A percentile compares a stretch with the other conserved stretches of the same genome.
Conservation (phyloP, 2,113 vertebrate species). For the Macquaria ambigua region DNA sequence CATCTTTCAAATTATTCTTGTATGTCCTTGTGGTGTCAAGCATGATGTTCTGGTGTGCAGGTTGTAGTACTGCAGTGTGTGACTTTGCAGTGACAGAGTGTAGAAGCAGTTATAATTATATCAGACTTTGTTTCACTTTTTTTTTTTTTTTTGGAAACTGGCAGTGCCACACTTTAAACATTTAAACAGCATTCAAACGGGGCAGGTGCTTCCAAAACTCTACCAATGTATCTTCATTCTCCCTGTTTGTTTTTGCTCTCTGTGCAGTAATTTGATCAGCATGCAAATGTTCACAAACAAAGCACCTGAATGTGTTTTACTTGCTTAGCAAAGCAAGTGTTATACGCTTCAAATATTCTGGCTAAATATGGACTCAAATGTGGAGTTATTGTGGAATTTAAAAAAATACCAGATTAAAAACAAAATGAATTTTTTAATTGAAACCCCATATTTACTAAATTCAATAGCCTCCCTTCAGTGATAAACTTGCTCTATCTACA, state of each 20-base stretch:
- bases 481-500: background rate
- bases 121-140: background rate
- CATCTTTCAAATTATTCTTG: background rate
- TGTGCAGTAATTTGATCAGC: background rate
- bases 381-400: background rate
- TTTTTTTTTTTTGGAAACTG: background rate
- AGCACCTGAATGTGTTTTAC: background rate
- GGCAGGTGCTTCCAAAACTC: constrained; percentile 1
- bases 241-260: background rate
- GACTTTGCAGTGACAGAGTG: background rate
- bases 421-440: background rate
- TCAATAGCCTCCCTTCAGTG: background rate
- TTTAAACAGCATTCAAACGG: background rate
- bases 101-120: background rate
- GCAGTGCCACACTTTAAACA: background rate
- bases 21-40: background rate
- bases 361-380: rapidly evolving
- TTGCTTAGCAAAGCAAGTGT: background rate
- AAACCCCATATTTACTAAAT: background rate
- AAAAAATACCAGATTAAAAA: background rate
- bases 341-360: background rate
- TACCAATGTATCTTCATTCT: background rate
- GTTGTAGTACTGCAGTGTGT: background rate
- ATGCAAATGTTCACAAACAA: background rate
- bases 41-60: background rate